Percentiles rank a stretch among this genome's conserved stretches.
Evolutionary conservation across 2,797 vertebrate genomes (phyloP).

Genomic region (Gouania willdenowi): DNA sequence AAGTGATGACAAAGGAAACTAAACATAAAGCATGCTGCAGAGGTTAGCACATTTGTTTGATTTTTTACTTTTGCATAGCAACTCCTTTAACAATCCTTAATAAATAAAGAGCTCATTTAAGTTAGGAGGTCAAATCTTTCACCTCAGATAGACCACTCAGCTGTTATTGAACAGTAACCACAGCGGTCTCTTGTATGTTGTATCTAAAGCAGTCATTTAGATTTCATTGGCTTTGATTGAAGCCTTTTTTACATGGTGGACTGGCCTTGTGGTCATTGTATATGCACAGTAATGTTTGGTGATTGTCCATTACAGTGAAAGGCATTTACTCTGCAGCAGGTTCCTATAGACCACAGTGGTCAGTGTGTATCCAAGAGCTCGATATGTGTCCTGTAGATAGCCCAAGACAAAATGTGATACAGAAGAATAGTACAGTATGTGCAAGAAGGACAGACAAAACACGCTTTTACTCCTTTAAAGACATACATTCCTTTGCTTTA

Average conservation of each 20-base stretch:
- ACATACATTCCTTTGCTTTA: conserved; percentile 42
- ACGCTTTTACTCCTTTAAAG: conserved; percentile 21
- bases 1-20: too few relatives aligned
- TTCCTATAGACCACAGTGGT: conserved; percentile 46
- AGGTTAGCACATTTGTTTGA: too few relatives aligned
- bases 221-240: conserved; percentile 24
- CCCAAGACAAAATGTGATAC: conserved; percentile 20
- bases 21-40: too few relatives aligned
- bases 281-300: conserved; percentile 35
- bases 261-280: conserved; percentile 49
- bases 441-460: conserved; percentile 39
- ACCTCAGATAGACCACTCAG: too few relatives aligned
- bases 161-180: too few relatives aligned
- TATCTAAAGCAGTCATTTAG: conserved; percentile 36
- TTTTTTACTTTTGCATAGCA: too few relatives aligned
- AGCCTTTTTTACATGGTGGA: conserved; percentile 12
- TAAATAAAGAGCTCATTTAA: too few relatives aligned
- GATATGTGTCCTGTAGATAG: conserved; percentile 8
- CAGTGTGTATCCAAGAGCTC: conserved; percentile 16
- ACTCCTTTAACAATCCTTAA: too few relatives aligned
- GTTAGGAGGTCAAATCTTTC: too few relatives aligned
- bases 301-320: conserved; percentile 51
- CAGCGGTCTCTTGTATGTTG: too few relatives aligned
- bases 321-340: conserved; percentile 44
- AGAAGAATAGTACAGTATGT: conserved; percentile 26